phyloP scores from a whole-genome alignment of 1,140 invertebrate genomes.

The Colletes gigas region DNA sequence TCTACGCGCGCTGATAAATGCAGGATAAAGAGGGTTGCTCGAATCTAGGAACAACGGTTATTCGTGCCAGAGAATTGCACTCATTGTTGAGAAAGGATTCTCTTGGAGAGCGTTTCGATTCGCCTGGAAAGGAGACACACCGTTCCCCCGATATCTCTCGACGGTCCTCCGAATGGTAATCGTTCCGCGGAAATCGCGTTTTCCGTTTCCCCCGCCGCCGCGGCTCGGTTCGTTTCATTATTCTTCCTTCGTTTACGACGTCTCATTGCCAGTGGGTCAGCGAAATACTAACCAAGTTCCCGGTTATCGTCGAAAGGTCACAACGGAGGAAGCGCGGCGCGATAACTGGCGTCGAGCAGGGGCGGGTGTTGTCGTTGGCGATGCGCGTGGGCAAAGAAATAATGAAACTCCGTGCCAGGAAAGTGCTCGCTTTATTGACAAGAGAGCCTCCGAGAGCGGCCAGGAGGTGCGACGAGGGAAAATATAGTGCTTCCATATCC shows the following conservation, averaged over 20 bases:
- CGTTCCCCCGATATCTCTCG: neutral
- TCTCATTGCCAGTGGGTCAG: constrained; percentile 37
- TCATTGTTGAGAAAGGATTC: neutral
- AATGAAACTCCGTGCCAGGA: constrained; percentile 76
- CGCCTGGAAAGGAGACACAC: constrained; percentile 14
- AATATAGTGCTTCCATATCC: constrained; percentile 76
- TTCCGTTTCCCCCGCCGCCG: neutral
- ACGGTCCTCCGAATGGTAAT: neutral
- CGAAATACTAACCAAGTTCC: constrained; percentile 37
- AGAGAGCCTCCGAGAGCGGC: constrained; percentile 66
- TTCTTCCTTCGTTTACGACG: neutral
- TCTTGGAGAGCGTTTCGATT: constrained; percentile 12
- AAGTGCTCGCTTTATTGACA: constrained; percentile 78
- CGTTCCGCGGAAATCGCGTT: constrained; percentile 4
- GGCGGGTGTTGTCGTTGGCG: constrained; percentile 21
- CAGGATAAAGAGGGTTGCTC: too few relatives aligned
- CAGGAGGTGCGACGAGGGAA: constrained; percentile 70
- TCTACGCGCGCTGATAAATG: too few relatives aligned
- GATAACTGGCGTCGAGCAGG: neutral
- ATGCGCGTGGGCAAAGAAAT: constrained; percentile 69
- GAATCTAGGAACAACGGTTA: neutral
- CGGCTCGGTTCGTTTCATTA: constrained; percentile 5
- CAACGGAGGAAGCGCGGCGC: neutral
- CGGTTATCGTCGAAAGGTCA: constrained; percentile 20
- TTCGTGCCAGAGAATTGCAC: neutral